Evolutionary conservation across 2,797 vertebrate species (phyloP).

Genomic region (Melanotaenia parkinsoni): DNA sequence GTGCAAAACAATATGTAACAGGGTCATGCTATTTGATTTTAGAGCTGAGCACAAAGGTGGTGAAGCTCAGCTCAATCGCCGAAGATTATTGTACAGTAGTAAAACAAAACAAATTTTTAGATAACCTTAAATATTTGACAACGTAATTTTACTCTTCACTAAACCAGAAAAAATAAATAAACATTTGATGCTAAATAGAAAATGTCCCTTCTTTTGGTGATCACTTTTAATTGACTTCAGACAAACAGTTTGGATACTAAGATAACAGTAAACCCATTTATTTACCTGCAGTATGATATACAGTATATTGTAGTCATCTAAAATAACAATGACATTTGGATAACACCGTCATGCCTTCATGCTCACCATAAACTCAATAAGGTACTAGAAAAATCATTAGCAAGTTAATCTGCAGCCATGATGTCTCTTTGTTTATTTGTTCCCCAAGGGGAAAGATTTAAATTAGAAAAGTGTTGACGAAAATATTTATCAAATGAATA

Average conservation of each 20-base stretch:
- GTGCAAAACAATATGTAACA: conserved; percentile 29
- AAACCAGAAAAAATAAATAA: conserved; percentile 6
- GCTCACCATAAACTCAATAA: conserved; percentile 15
- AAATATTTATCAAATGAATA: conserved; percentile 4
- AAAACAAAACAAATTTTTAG: conserved; percentile 11
- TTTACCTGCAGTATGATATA: too few species aligned
- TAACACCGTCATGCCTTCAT: neutral
- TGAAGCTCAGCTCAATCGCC: conserved; percentile 27
- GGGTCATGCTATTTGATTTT: conserved; percentile 25
- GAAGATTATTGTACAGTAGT: neutral
- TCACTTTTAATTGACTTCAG: neutral
- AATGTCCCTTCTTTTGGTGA: neutral
- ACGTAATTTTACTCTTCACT: conserved; percentile 15
- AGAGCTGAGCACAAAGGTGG: conserved; percentile 29
- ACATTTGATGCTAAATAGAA: neutral
- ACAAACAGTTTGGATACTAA: neutral
- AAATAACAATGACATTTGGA: conserved; percentile 1
- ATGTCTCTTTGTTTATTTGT: conserved; percentile 10
- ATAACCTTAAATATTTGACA: conserved; percentile 11
- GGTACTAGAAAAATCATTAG: neutral
- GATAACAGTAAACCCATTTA: neutral
- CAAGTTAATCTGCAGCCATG: conserved; percentile 3
- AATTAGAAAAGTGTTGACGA: neutral
- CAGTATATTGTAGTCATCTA: neutral
- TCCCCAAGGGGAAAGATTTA: conserved; percentile 12